A percentile compares a stretch with the other conserved stretches of the same genome.
These are phyloP conservation scores for Eptesicus fuscus DNA, from an alignment of 2,113 vertebrate genomes.

Conservation along the genomic window DNA sequence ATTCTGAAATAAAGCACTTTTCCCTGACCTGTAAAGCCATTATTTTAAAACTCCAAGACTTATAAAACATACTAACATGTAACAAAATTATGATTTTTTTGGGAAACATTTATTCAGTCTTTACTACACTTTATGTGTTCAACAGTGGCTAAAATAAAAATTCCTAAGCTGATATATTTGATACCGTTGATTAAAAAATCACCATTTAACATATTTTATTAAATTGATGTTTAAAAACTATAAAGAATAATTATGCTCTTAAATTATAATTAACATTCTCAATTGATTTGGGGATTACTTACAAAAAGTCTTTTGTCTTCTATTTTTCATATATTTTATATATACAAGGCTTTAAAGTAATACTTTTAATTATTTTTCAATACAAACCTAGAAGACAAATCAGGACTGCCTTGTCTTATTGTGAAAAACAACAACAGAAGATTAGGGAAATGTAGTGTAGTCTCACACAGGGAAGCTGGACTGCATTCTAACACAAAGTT, in stretches of 20 bases:
- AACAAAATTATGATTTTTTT: not conserved
- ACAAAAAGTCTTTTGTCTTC: not conserved
- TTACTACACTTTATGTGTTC: not conserved
- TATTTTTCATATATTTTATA: not conserved
- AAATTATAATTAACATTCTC: not conserved
- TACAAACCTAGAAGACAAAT: not conserved
- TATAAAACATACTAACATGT: not conserved
- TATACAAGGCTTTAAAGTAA: not conserved
- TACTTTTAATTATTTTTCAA: not conserved
- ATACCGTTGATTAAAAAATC: not conserved
- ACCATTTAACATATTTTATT: not conserved
- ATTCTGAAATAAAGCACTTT: conserved; percentile 21
- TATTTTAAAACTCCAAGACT: not conserved
- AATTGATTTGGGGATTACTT: not conserved
- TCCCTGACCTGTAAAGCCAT: not conserved
- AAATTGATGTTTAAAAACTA: not conserved
- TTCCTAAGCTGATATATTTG: not conserved
- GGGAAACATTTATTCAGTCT: not conserved
- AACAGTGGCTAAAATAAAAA: not conserved
- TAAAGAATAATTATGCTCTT: not conserved
- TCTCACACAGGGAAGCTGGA: not conserved
- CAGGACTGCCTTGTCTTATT: not conserved
- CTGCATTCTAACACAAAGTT: not conserved
- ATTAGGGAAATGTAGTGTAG: not conserved
- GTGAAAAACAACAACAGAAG: not conserved